Evolutionary conservation across 2,797 vertebrate genomes (phyloP).

Genomic region (Silurus aristotelis): DNA sequence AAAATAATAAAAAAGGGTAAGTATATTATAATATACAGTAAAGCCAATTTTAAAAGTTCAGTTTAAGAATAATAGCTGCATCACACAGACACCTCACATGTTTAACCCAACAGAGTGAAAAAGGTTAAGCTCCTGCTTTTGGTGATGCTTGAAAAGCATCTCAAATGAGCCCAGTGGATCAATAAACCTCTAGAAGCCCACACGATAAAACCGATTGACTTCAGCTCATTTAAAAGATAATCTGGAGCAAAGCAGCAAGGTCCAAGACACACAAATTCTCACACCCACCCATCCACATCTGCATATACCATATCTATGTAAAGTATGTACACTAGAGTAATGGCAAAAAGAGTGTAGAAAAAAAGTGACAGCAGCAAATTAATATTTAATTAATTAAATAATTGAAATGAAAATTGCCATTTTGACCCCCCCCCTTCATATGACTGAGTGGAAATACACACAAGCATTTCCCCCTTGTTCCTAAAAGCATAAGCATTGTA

Average conservation of each 20-base stretch:
- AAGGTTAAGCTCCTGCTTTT: not conserved
- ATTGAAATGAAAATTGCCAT: not conserved
- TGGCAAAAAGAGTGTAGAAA: not conserved
- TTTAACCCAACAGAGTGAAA: not conserved
- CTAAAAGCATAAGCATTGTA: not conserved
- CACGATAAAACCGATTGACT: constrained; percentile 31
- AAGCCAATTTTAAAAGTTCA: not conserved
- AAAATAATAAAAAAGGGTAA: no score
- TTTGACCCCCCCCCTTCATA: not conserved
- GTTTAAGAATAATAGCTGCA: not conserved
- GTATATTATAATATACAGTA: not conserved
- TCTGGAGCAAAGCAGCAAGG: not conserved
- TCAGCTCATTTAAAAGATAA: constrained; percentile 22
- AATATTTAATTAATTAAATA: no score
- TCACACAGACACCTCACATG: constrained; percentile 6
- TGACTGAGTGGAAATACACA: not conserved
- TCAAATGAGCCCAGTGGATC: constrained; percentile 44
- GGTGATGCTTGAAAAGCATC: constrained; percentile 1
- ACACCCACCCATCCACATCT: not conserved
- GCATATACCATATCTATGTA: not conserved
- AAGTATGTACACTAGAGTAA: not conserved
- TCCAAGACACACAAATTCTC: constrained; percentile 10
- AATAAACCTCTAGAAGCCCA: constrained; percentile 34
- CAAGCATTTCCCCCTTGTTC: not conserved
- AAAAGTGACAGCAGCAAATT: no score